Evolutionary conservation across 2,113 vertebrate genomes (phyloP).

Genomic region (Sterrhoptilus dennistouni): DNA sequence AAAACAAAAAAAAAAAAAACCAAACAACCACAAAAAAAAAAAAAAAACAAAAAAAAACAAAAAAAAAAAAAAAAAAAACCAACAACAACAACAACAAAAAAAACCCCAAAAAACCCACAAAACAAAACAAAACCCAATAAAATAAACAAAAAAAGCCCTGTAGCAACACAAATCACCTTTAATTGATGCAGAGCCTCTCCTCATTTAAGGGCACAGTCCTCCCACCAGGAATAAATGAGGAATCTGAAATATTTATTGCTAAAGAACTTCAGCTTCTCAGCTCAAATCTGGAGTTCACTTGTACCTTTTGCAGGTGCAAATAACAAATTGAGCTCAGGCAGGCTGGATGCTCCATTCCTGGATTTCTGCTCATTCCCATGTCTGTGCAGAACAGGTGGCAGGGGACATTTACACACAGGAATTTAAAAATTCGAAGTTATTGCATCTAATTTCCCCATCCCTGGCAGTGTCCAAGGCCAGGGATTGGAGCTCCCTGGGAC

Average conservation of each 20-base stretch:
- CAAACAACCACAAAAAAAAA: too few species aligned
- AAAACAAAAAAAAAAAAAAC: too few species aligned
- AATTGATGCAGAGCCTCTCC: not conserved
- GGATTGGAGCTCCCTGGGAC: not conserved
- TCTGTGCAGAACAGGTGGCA: not conserved
- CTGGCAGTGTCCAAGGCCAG: not conserved
- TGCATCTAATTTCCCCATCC: not conserved
- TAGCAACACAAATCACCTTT: not conserved
- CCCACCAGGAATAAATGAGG: not conserved
- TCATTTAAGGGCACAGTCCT: not conserved
- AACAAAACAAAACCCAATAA: too few species aligned
- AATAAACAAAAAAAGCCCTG: too few species aligned
- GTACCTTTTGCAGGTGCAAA: not conserved
- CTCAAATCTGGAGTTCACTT: not conserved
- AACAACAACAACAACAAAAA: too few species aligned
- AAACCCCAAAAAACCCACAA: not conserved
- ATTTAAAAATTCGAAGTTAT: not conserved
- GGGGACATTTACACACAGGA: fast-evolving
- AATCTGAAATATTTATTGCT: not conserved
- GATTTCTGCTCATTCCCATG: fast-evolving
- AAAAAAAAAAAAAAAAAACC: too few species aligned
- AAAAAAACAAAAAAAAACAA: too few species aligned
- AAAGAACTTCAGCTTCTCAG: not conserved
- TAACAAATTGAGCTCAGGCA: not conserved
- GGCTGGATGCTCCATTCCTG: not conserved